Evolutionary conservation across 2,888 invertebrate species (phyloP).

Genomic region (Griposia aprilina): DNA sequence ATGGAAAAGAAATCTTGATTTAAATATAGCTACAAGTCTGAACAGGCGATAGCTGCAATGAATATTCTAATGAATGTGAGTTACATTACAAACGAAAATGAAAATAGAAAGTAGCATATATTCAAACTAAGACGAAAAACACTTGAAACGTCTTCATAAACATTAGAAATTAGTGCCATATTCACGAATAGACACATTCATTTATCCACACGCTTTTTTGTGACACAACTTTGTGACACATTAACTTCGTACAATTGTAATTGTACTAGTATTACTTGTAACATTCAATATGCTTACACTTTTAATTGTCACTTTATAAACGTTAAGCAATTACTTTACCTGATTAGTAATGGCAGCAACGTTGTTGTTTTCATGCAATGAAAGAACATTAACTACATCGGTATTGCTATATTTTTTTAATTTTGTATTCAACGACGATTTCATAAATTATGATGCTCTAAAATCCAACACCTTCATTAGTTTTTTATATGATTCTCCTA

Average conservation of each 20-base stretch:
- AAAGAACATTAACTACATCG: background rate
- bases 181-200: constrained; percentile 31
- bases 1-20: constrained; percentile 27
- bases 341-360: background rate
- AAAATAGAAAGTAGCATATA: constrained; percentile 49
- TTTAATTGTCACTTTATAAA: constrained; percentile 4
- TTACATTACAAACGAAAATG: constrained; percentile 30
- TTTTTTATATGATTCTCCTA: background rate
- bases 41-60: background rate
- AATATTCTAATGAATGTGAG: constrained; percentile 16
- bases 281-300: background rate
- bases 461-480: background rate
- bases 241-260: constrained; percentile 20
- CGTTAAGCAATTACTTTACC: background rate
- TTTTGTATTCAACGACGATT: background rate
- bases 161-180: constrained; percentile 46
- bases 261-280: constrained; percentile 11
- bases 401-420: background rate
- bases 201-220: constrained; percentile 32
- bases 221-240: constrained; percentile 40
- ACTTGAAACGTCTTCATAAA: constrained; percentile 23
- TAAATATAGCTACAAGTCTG: background rate
- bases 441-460: background rate
- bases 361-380: constrained; percentile 4
- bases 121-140: constrained; percentile 31